Evolutionary conservation across 2,888 invertebrate species (phyloP).

Genomic region (Pristionchus exspectatus): DNA sequence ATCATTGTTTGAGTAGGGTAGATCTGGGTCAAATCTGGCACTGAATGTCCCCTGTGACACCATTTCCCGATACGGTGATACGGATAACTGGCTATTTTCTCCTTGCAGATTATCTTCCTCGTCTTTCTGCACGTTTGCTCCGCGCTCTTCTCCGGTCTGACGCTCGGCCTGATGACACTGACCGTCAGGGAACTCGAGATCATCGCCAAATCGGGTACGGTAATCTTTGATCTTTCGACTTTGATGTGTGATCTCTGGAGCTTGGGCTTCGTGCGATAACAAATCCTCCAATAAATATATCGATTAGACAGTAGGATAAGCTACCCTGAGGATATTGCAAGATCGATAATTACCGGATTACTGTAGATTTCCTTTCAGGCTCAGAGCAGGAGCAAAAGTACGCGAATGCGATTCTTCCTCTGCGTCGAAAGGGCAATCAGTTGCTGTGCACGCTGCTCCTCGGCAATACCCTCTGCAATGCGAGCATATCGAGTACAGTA

Average conservation of each 20-base stretch:
- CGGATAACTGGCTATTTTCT: not conserved
- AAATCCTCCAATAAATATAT: no score
- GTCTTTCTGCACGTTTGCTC: conserved; percentile 37
- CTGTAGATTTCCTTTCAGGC: not conserved
- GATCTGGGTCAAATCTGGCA: no score
- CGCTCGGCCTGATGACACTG: conserved; percentile 54
- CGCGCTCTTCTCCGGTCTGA: conserved; percentile 54
- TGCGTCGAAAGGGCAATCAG: conserved; percentile 34
- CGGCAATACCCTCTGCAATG: conserved; percentile 38
- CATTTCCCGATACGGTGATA: no score
- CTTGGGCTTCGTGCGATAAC: no score
- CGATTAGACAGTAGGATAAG: no score
- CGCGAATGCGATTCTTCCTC: conserved; percentile 42
- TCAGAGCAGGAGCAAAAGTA: conserved; percentile 12
- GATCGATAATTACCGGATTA: no score
- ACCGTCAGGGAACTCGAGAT: conserved; percentile 53
- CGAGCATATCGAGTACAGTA: conserved; percentile 29
- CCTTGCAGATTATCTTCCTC: conserved; percentile 34
- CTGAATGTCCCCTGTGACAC: no score
- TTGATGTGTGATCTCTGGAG: no score
- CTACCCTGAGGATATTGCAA: no score
- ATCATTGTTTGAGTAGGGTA: no score
- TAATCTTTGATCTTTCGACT: not conserved
- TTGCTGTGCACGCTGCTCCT: conserved; percentile 49
- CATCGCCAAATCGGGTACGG: conserved; percentile 35